Base-by-base conservation (phyloP, 2,797 vertebrate species). In the Coregonus sp. region DNA sequence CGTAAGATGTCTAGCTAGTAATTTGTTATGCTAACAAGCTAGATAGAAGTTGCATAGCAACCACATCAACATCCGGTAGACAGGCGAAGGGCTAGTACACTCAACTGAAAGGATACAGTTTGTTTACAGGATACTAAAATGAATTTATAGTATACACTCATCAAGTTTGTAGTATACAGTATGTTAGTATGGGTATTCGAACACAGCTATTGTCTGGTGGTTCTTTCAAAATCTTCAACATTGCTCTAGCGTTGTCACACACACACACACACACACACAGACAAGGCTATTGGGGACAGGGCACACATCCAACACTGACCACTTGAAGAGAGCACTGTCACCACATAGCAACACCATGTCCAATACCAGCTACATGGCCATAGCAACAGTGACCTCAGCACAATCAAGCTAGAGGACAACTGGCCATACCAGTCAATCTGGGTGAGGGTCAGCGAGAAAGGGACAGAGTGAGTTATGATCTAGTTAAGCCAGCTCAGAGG, bases 221-320 rank as follows among this genome's bases (percentile, higher is more conserved):
- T 56, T 72, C 59, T 69, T 78, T 79, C 31, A 29, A 47, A 25
- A 31, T 81, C 63, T 83, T 54, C 75, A 72, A 80, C 70, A 74
- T 69, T 76, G 68, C 52, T 50, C 40, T 18, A 31, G n/a, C 16
- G 18, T 31, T 37, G 52, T 59, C 40, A 11, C 40, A 40, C 40
- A 33, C 31, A 40, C 54, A 67, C 72, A 59, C 66, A 78, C 65
- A 69, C 51, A 61, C 51, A 59, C 75, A 61, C 66, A 25, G n/a
- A 50, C 73, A 75, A 47, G 40, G 18, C 33, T 71, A 71, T 61
- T 40, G 7, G 31, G 72, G 63, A 75, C 15, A 52, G 59, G 59
- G 29, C 61, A 66, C n/a, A 51, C 66, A 20, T 47, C 12, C 50
- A 69, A 52, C 16, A 47, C 35, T 50, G 37, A 74, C 73, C 37